Evolutionary conservation across 1,140 invertebrate species (phyloP), one percentile per base, ranked within the genome.

Genomic region (Neoseiulus cucumeris): DNA sequence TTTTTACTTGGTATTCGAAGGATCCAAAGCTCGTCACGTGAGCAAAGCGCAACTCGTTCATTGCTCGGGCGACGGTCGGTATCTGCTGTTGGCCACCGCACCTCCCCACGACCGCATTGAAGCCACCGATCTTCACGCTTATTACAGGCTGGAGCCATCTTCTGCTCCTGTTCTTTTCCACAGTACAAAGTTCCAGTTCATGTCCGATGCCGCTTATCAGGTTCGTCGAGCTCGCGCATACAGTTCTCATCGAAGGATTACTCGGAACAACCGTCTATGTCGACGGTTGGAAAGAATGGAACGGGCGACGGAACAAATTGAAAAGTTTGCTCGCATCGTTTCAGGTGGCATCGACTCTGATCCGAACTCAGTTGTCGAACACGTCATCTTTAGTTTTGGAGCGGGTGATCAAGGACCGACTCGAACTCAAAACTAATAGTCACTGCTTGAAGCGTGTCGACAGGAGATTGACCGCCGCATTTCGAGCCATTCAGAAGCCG

Each of bases 201-300:
- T 59, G 14, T 59, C 51, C 14, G 51, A 59, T 59, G 17, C 51
- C 22, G 51, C 51, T 59, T 59, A 18, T 59, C 51, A 59, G 51
- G 51, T 59, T 2, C 33, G 14, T 25, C 14, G 14, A 1, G 14
- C 2, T 20, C 14, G 51, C 14, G 51, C 22, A 25, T 25, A 6
- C 14, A 4, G 28, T 4, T 47, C 45, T 12, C 42, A n/a, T n/a
- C n/a, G n/a, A n/a, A n/a, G n/a, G n/a, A n/a, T n/a, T n/a, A n/a
- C n/a, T n/a, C n/a, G n/a, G n/a, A n/a, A n/a, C n/a, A n/a, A n/a
- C n/a, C n/a, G n/a, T n/a, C n/a, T n/a, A n/a, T n/a, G n/a, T n/a
- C n/a, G n/a, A 9, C 4, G 33, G 33, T 4, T 9, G 33, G 9
- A 9, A 39, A 39, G 33, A 39, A 9, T 9, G 33, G 9, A 4